Evolutionary conservation across 2,888 invertebrate species (phyloP), one percentile per base, ranked within the genome.

Genomic region (Unio delphinus): DNA sequence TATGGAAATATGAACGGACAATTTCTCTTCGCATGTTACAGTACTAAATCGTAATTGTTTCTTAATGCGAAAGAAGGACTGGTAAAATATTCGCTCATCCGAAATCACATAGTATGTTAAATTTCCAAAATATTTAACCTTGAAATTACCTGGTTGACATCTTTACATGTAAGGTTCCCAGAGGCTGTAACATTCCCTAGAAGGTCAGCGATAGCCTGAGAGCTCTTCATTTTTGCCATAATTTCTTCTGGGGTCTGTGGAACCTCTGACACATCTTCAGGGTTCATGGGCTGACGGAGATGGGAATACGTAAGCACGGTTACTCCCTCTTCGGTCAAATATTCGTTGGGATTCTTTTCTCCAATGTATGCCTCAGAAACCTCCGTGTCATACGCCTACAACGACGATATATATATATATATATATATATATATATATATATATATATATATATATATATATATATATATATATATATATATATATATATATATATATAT

Each of bases 61-160:
- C 8, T 45, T 8, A 8, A 45, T 45, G 11, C 45, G 45, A 11
- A 1, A 45, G 45, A 45, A 11, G 8, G 8, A 45, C 11, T 7
- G 34, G 34, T 8, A 8, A 45, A 45, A 11, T 11, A 0, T 45
- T 11, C 11, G 45, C 45, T 11, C 45, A 45, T 45, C 3, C 11
- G 11, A 45, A 11, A 45, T 11, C 45, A 45, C 45, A 45, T 11
- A 4, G 45, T 45, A 45, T 8, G 8, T 45, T 45, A 45, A 45
- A 11, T 45, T 11, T 11, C 8, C 11, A 45, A 2, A 11, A 45
- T 11, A 8, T 45, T 45, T 45, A 45, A 45, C 11, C 11, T 45
- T 11, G 11, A 45, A 30, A 26, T 61, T 73, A 81, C 82, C 80
- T 80, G 55, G 28, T 83, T 83, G 15, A 80, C 54, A 30, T 77